Percentiles rank a stretch among this genome's conserved stretches.
Conservation (phyloP, 2,797 vertebrate species). For the Coregonus sp. region DNA sequence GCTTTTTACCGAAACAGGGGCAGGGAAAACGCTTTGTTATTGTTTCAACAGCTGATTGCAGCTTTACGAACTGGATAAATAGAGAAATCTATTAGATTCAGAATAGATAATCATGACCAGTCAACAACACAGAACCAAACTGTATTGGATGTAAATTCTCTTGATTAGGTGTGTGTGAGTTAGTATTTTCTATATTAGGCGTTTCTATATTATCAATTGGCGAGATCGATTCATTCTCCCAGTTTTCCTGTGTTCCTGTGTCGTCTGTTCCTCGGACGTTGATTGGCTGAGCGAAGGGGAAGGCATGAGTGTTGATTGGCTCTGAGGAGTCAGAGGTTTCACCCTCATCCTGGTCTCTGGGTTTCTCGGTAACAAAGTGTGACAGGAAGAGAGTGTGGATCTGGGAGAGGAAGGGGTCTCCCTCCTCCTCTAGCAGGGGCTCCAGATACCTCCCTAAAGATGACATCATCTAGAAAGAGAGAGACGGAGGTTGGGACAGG, state of each 20-base stretch:
- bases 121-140: conserved; percentile 67
- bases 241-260: conserved; percentile 7
- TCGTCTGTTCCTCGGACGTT: conserved; percentile 15
- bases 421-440: conserved; percentile 75
- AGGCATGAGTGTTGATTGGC: conserved; percentile 38
- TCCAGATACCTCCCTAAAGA: conserved; percentile 88
- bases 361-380: conserved; percentile 68
- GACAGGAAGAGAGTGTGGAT: conserved; percentile 88
- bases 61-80: background rate
- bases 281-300: conserved; percentile 42
- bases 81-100: conserved; percentile 36
- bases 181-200: background rate
- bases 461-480: conserved; percentile 83
- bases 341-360: conserved; percentile 54
- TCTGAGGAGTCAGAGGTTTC: conserved; percentile 45
- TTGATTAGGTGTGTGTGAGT: background rate
- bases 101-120: conserved; percentile 71
- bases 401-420: conserved; percentile 85
- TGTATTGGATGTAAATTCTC: conserved; percentile 41
- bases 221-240: background rate
- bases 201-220: background rate
- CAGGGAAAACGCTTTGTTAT: no score
- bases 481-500: background rate
- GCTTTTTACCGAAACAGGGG: no score
- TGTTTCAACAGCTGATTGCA: no score